Evolutionary conservation across 2,888 invertebrate species (phyloP), one percentile per base, ranked within the genome.

Genomic region (Hirtodrosophila trivittata): DNA sequence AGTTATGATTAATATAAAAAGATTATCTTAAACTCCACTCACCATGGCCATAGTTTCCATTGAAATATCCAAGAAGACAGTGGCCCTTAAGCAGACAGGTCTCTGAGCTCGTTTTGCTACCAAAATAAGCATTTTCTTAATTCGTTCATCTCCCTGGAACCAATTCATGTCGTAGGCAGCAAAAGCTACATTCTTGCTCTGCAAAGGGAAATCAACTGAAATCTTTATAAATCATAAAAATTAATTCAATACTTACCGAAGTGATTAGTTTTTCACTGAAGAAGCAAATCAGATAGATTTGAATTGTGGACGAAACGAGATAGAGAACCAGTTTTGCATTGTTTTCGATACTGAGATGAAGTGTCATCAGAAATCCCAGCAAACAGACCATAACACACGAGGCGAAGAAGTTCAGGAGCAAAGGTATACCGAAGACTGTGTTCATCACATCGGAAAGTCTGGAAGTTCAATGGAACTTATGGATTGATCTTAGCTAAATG

Each of bases 11-110:
- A n/a, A n/a, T n/a, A n/a, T n/a, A n/a, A n/a, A n/a, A n/a, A n/a
- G n/a, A n/a, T n/a, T n/a, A n/a, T n/a, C n/a, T 1, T 7, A 9
- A 1, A 1, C 10, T 28, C 6, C 25, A 38, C 52, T 43, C 39
- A 86, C 88, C 55, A 73, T 76, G 1, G 78, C 75, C 77, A 88
- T 88, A 0, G 87, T 87, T 18, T 64, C 49, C 58, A 84, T 67
- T 0, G 89, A 88, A 7, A 88, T 77, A 1, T 75, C 50, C 1
- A 87, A 30, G 16, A 85, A 82, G 0, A 75, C 54, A 0, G 86
- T 85, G 0, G 88, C 88, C 18, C 73, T 82, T 0, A 88, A 35
- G 13, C 64, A 76, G 0, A 72, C 68, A 0, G 87, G 73, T 38
- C 71, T 77, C 43, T 87, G 87, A 1, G 86, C 78, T 0, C 88